Evolutionary conservation across 2,888 invertebrate species (phyloP), one percentile per base, ranked within the genome.

Genomic region (Yponomeuta cagnagella): DNA sequence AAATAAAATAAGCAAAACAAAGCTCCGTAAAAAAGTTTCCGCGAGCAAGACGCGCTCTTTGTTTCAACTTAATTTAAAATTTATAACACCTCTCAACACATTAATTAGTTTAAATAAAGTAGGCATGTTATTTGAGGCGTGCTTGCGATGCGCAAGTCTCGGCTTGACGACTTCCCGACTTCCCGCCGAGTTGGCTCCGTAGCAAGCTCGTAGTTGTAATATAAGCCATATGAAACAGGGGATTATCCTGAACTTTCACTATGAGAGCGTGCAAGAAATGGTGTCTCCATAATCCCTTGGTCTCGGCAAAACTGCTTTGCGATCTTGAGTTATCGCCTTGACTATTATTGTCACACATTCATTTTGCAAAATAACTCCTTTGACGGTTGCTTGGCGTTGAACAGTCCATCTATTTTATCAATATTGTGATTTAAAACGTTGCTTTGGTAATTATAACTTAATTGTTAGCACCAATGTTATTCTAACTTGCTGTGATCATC

Each of bases 221-320:
- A 72, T 72, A 72, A 72, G 72, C 72, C 71, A 48, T 71, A 72
- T 72, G 65, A 72, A 71, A 70, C 72, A 67, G 23, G 69, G 70
- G 72, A 72, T 72, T 72, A 72, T 31, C 43, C 67, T 37, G 4
- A 23, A 65, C 33, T 10, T 23, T 65, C 43, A 43, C 12, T 37
- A 48, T 8, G 48, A 48, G 30, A 48, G 23, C 48, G n/a, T 69
- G 68, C 68, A 8, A 69, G 10, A 12, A 48, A n/a, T 30, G 52
- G 30, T 69, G 52, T 69, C 23, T 69, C 23, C 67, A 58, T 58
- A 58, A 58, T 58, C 52, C 65, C n/a, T 3, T 3, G 68, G 68
- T 48, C 23, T 68, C 68, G 30, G 68, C 68, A 48, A 48, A 15
- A 43, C 48, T 52, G 52, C 31, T n/a, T 23, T 43, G n/a, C 43